Evolutionary conservation across 2,113 vertebrate species (phyloP).

Genomic region (Glaucidium brasilianum): DNA sequence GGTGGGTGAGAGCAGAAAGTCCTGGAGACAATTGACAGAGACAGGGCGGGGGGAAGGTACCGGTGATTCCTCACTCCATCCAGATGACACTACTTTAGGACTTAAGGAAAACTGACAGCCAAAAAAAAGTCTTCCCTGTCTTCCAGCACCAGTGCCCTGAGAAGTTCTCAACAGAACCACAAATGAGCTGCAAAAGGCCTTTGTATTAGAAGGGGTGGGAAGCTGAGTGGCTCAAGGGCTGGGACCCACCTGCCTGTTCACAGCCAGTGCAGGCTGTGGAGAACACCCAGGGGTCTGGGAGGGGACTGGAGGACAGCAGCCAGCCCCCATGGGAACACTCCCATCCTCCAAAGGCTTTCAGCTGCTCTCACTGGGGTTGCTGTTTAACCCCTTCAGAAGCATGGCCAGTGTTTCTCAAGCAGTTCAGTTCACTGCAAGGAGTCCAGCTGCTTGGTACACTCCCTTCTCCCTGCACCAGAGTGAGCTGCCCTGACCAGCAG

Average conservation of each 20-base stretch:
- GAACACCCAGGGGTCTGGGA: background rate
- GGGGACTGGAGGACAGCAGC: background rate
- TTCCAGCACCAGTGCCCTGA: background rate
- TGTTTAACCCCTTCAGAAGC: background rate
- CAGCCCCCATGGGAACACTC: background rate
- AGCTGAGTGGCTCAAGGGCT: background rate
- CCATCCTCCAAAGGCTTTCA: background rate
- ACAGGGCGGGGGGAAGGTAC: slow-evolving; percentile 1
- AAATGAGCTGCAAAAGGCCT: background rate
- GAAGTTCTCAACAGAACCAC: background rate
- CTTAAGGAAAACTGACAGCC: slow-evolving; percentile 10
- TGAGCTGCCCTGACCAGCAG: background rate
- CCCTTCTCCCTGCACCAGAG: background rate
- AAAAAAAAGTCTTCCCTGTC: background rate
- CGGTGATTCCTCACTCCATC: background rate
- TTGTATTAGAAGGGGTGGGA: background rate
- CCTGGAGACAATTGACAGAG: slow-evolving; percentile 42
- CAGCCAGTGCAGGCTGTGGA: background rate
- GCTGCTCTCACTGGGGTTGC: background rate
- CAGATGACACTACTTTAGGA: background rate
- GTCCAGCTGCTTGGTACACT: background rate
- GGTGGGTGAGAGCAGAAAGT: background rate
- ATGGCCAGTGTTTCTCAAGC: accelerated
- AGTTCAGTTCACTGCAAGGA: background rate
- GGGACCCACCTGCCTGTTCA: background rate